phyloP scores from a whole-genome alignment of 2,888 invertebrate genomes.

The Notodonta ziczac region DNA sequence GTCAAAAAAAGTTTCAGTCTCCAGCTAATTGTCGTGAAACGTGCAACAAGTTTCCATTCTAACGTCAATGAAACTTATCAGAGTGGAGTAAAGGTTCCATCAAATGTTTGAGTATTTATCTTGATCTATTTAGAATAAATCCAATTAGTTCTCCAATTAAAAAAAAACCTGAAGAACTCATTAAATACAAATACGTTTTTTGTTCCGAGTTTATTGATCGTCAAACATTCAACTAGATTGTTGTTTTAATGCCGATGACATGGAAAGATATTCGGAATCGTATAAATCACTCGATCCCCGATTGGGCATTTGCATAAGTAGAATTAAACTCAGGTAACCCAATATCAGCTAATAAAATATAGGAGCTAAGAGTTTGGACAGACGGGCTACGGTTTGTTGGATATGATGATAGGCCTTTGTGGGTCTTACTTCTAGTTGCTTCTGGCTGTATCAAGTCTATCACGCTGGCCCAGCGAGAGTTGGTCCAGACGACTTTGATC shows the following conservation, averaged over 20 bases:
- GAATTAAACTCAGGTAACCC: slow-evolving; percentile 6
- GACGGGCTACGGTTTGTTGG: background rate
- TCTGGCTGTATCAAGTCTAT: no score
- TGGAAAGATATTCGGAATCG: slow-evolving; percentile 1
- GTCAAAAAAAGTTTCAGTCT: no score
- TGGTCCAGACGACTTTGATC: no score
- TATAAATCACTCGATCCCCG: slow-evolving; percentile 2
- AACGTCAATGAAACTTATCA: no score
- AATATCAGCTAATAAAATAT: background rate
- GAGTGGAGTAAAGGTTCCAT: no score
- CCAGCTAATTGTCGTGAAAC: no score
- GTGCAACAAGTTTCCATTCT: no score
- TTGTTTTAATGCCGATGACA: slow-evolving; percentile 4
- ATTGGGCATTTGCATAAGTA: slow-evolving; percentile 3
- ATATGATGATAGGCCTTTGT: no score
- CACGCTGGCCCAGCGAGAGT: no score
- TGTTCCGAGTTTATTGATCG: slow-evolving; percentile 1
- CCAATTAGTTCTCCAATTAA: background rate
- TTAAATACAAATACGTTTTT: background rate
- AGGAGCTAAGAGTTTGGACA: background rate
- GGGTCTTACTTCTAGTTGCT: no score
- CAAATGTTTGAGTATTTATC: no score
- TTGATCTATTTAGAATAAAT: no score
- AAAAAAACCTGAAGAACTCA: background rate
- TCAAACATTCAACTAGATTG: slow-evolving; percentile 3